A percentile compares a stretch with the other conserved stretches of the same genome.
Evolutionary conservation across 2,797 vertebrate species (phyloP).

Genomic region (Smutsia gigantea): DNA sequence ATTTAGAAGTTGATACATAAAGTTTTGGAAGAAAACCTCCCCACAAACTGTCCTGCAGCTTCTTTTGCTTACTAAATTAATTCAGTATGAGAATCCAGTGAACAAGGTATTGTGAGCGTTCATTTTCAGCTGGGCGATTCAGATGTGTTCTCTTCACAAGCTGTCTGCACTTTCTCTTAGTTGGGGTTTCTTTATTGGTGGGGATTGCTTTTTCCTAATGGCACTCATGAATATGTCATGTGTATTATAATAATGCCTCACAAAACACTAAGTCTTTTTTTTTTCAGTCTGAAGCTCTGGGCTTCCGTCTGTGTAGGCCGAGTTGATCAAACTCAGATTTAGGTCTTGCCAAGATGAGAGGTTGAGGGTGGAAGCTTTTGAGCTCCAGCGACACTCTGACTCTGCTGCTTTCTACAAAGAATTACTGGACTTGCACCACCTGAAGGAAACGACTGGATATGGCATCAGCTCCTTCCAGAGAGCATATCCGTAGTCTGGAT

Average conservation of each 20-base stretch:
- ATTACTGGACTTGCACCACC: background rate
- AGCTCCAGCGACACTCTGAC: background rate
- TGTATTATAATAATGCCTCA: background rate
- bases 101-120: background rate
- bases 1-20: background rate
- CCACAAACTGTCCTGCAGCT: background rate
- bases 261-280: conserved; percentile 50
- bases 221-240: background rate
- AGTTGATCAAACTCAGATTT: background rate
- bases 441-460: background rate
- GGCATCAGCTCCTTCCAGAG: background rate
- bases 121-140: background rate
- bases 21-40: background rate
- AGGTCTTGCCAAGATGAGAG: background rate
- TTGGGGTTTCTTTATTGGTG: background rate
- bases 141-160: background rate
- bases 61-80: background rate
- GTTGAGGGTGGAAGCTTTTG: background rate
- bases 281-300: background rate
- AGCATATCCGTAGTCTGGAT: fast-evolving
- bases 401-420: background rate
- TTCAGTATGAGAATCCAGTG: background rate
- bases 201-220: background rate
- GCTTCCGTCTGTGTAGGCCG: background rate
- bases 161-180: background rate